phyloP scores from a whole-genome alignment of 2,797 vertebrate genomes.

The Pampus argenteus region DNA sequence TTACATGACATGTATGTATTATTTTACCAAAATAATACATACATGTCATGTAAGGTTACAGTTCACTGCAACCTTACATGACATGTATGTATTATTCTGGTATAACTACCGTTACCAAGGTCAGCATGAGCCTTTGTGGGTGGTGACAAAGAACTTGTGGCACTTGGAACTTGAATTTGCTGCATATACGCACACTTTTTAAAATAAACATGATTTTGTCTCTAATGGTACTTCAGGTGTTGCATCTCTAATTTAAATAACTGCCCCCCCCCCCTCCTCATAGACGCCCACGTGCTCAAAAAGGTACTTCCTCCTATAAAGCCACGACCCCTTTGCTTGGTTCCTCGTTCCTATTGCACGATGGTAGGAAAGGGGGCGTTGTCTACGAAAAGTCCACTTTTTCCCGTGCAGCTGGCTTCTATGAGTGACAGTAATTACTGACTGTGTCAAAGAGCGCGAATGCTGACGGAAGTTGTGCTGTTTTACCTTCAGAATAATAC shows the following conservation, averaged over 20 bases:
- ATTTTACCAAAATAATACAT: no score
- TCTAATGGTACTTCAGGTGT: not conserved
- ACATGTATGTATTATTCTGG: no score
- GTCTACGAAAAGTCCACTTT: not conserved
- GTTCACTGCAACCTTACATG: no score
- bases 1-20: no score
- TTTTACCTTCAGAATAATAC: slow-evolving; percentile 43
- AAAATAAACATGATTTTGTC: slow-evolving; percentile 19
- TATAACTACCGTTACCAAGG: no score
- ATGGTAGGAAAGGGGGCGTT: not conserved
- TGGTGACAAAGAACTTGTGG: not conserved
- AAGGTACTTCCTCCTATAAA: slow-evolving; percentile 10
- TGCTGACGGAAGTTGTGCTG: not conserved
- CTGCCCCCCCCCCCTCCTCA: not conserved
- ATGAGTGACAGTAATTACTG: slow-evolving; percentile 42
- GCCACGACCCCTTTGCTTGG: not conserved
- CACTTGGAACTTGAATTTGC: not conserved
- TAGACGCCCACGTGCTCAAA: slow-evolving; percentile 37
- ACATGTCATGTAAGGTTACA: no score
- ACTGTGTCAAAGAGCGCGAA: not conserved
- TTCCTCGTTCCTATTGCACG: slow-evolving; percentile 36
- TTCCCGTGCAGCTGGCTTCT: slow-evolving; percentile 33
- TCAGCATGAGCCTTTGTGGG: not conserved
- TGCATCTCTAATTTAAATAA: not conserved
- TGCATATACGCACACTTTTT: slow-evolving; percentile 41